A percentile compares a stretch with the other conserved stretches of the same genome.
These are phyloP conservation scores for Uria aalge DNA, from an alignment of 2,113 vertebrate species.

Conservation along the genomic window DNA sequence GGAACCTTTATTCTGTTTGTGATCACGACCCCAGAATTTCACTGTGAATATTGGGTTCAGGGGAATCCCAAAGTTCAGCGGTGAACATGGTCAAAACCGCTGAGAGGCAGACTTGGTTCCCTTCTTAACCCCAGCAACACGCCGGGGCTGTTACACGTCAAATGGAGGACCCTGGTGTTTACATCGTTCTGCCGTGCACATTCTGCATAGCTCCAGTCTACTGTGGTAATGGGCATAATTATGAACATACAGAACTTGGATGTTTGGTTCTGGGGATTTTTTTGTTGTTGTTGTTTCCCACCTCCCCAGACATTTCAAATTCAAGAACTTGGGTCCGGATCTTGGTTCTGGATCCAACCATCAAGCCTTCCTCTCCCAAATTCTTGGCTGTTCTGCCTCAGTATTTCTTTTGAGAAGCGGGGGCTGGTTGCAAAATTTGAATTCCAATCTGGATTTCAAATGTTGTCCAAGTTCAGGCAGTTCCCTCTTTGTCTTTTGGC, in stretches of 20 bases:
- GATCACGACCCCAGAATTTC: background rate
- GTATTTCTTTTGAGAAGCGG: background rate
- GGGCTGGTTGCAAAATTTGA: slow-evolving; percentile 20
- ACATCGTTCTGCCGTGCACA: background rate
- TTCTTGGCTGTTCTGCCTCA: background rate
- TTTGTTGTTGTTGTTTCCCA: background rate
- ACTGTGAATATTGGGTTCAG: slow-evolving; percentile 40
- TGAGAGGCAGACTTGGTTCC: background rate
- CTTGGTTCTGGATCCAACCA: background rate
- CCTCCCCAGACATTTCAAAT: background rate
- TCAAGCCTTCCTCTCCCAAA: background rate
- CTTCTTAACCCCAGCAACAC: background rate
- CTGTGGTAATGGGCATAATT: background rate
- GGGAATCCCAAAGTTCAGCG: slow-evolving; percentile 44
- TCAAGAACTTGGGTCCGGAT: background rate
- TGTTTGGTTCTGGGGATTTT: background rate
- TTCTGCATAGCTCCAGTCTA: background rate
- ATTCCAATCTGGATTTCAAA: slow-evolving; percentile 2
- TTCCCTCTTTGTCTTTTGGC: background rate
- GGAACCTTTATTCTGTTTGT: background rate
- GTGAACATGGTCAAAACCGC: background rate
- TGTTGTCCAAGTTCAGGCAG: background rate
- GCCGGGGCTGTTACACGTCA: background rate
- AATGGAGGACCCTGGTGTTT: background rate
- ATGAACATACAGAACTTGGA: background rate